A percentile compares a stretch with the other conserved stretches of the same genome.
phyloP scores from a whole-genome alignment of 2,113 vertebrate species.

The Conger conger region DNA sequence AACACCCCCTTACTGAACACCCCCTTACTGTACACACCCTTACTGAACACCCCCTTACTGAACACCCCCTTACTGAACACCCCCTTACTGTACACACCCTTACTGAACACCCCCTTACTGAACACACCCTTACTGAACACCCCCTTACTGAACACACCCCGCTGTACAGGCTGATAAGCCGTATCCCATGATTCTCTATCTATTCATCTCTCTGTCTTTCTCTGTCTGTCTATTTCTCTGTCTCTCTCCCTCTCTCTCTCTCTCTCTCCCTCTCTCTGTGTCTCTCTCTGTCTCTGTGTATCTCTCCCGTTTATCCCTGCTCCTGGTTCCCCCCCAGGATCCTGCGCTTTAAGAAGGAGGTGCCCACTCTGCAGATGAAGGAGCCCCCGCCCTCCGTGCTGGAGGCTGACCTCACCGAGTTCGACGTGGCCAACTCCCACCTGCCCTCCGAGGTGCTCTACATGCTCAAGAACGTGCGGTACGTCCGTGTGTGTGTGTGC shows the following conservation, averaged over 20 bases:
- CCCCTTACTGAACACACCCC: no score
- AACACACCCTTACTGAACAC: no score
- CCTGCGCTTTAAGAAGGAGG: slow-evolving; percentile 87
- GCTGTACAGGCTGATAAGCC: background rate
- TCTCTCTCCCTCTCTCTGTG: background rate
- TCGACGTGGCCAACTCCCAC: slow-evolving; percentile 88
- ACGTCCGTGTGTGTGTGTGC: slow-evolving; percentile 40
- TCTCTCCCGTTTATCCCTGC: background rate
- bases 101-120: no score
- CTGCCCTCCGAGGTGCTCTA: slow-evolving; percentile 96
- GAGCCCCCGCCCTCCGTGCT: slow-evolving; percentile 86
- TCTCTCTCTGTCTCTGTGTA: no score
- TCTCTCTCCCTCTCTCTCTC: background rate
- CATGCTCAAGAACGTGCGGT: slow-evolving; percentile 97
- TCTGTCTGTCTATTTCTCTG: background rate
- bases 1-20: no score
- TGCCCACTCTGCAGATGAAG: slow-evolving; percentile 84
- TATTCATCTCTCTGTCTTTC: no score
- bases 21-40: no score
- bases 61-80: no score
- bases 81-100: no score
- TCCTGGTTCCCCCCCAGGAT: slow-evolving; percentile 64
- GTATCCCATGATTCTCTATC: background rate
- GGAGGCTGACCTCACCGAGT: slow-evolving; percentile 87
- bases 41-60: no score